A percentile compares a stretch with the other conserved stretches of the same genome.
These are phyloP conservation scores for Sphaerophoria taeniata DNA, from an alignment of 2,888 invertebrate species.

Conservation along the genomic window DNA sequence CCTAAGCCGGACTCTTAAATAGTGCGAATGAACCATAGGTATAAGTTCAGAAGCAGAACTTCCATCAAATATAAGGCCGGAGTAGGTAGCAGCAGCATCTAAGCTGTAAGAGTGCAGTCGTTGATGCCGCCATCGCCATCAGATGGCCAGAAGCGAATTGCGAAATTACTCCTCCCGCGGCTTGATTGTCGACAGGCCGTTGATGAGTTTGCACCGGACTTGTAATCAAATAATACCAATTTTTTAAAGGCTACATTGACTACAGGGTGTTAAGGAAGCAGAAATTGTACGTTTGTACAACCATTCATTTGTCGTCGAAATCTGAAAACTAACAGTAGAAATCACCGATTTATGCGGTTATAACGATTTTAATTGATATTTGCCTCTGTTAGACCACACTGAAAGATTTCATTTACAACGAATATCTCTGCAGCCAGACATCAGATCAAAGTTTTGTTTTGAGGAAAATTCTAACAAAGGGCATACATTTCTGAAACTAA, in stretches of 20 bases:
- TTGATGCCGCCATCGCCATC: slow-evolving; percentile 26
- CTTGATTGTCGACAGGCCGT: slow-evolving; percentile 77
- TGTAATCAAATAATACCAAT: slow-evolving; percentile 72
- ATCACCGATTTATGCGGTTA: too few relatives aligned
- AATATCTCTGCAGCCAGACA: too few relatives aligned
- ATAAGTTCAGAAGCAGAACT: slow-evolving; percentile 50
- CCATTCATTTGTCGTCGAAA: neutral
- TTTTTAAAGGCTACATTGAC: slow-evolving; percentile 9
- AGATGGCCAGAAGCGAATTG: slow-evolving; percentile 63
- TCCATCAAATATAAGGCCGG: neutral
- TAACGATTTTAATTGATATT: too few relatives aligned
- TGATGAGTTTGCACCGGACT: slow-evolving; percentile 74
- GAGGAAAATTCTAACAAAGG: too few relatives aligned
- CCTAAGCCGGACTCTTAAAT: slow-evolving; percentile 70
- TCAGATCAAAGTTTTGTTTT: too few relatives aligned
- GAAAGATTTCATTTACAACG: too few relatives aligned
- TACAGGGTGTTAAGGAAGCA: slow-evolving; percentile 20
- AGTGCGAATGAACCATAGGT: slow-evolving; percentile 65
- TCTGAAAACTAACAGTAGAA: too few relatives aligned
- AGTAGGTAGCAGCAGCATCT: neutral
- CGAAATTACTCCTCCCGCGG: slow-evolving; percentile 77
- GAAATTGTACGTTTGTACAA: neutral
- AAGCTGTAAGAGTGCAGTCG: neutral
- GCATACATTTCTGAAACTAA: too few relatives aligned
- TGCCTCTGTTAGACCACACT: too few relatives aligned